These are phyloP conservation scores for Lithophane socia DNA, from an alignment of 2,888 invertebrate species.

Conservation along the genomic window DNA sequence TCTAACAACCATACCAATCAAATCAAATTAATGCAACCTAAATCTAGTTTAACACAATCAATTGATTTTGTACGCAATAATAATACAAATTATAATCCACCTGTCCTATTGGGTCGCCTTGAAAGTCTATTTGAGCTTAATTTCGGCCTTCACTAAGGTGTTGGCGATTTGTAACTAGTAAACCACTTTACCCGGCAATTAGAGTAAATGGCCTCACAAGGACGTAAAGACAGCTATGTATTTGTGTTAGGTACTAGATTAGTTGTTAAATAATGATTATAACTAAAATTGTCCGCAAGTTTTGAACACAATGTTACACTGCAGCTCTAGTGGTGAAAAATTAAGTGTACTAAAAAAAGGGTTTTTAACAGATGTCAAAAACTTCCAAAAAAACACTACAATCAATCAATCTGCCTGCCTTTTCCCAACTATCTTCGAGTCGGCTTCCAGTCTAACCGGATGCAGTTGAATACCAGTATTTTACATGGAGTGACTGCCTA, in stretches of 20 bases:
- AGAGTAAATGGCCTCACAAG: constrained; percentile 64
- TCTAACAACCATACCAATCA: constrained; percentile 22
- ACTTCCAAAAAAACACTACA: no score
- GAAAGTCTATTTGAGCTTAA: constrained; percentile 50
- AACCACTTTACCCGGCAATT: constrained; percentile 26
- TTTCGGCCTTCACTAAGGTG: constrained; percentile 50
- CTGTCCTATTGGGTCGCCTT: constrained; percentile 51
- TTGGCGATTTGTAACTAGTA: constrained; percentile 36
- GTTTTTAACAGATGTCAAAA: no score
- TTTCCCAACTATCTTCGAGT: no score
- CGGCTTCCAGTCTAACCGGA: no score
- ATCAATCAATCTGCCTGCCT: no score
- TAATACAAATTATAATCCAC: constrained; percentile 36
- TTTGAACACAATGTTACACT: neutral
- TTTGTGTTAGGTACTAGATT: neutral
- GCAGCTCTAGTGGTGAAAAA: no score
- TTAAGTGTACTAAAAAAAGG: no score
- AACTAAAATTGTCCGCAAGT: neutral
- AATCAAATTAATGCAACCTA: constrained; percentile 34
- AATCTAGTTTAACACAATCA: constrained; percentile 36
- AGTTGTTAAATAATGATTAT: neutral
- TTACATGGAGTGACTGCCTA: no score
- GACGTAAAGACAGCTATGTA: constrained; percentile 21
- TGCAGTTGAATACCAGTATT: no score
- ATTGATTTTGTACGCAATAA: constrained; percentile 36